phyloP scores from a whole-genome alignment of 35 echinoderm and acorn worm genomes.

The Ptychodera flava region DNA sequence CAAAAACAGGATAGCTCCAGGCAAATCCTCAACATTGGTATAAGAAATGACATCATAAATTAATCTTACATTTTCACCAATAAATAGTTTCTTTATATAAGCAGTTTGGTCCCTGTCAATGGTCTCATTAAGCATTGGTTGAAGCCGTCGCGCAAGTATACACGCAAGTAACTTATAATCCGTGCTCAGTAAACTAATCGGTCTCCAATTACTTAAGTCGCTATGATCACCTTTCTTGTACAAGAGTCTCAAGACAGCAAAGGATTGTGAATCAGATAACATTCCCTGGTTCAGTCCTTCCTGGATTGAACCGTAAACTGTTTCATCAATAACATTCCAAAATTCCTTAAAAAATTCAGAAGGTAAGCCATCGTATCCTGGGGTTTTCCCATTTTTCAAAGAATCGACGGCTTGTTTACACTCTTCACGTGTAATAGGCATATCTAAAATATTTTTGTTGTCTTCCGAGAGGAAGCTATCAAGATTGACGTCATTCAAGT shows the following conservation, averaged over 20 bases:
- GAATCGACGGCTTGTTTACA: not conserved
- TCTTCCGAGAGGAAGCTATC: not conserved
- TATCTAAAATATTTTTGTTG: not conserved
- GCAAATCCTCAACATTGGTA: not conserved
- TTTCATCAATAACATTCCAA: not conserved
- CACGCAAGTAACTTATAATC: conserved; percentile 13
- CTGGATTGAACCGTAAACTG: not conserved
- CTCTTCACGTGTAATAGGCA: not conserved
- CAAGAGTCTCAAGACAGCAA: conserved; percentile 1
- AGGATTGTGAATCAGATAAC: not conserved
- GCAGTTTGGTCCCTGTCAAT: not conserved
- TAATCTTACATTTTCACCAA: not conserved
- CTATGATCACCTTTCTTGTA: conserved; percentile 23
- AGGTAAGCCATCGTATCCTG: conserved; percentile 13
- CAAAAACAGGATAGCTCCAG: not conserved
- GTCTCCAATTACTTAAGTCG: conserved; percentile 3
- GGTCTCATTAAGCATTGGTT: not conserved
- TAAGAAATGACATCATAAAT: not conserved
- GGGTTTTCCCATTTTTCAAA: conserved; percentile 13
- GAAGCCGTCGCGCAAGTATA: not conserved
- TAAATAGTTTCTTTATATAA: not conserved
- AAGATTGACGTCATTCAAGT: not conserved
- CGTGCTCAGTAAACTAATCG: conserved; percentile 10
- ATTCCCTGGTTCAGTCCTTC: not conserved
- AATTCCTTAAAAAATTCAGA: not conserved